Evolutionary conservation across 1,140 invertebrate species (phyloP), one percentile per base, ranked within the genome.

Genomic region (Hyposmocoma kahamanoa): DNA sequence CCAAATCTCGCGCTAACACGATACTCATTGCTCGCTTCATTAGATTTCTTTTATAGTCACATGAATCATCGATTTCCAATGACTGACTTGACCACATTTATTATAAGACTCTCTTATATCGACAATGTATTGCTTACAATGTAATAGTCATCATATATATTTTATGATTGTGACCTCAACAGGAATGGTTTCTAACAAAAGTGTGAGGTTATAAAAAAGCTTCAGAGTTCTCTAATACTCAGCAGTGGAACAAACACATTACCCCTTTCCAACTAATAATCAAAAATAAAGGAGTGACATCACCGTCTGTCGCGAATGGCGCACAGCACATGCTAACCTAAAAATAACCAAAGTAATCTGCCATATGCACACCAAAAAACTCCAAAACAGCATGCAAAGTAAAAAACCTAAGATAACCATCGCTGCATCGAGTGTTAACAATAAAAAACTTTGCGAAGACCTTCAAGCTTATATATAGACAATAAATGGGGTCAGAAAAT

Each of bases 311-410:
- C 69, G 76, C 74, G 67, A 75, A 75, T 72, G 75, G 63, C 65
- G 62, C 53, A 39, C 34, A 55, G 80, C 80, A 80, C 76, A 83
- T 78, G 73, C 77, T 65, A 71, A 72, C 50, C 72, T 71, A 70
- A 80, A 81, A 81, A 81, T 84, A 84, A 76, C 80, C 62, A 56
- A 74, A 72, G 72, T 51, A 71, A 74, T 84, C 68, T 68, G 67
- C 77, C 80, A 84, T 84, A 75, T 84, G 80, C 59, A 81, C 59
- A 63, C 68, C 59, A 67, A 78, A 80, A 82, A 79, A 80, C 64
- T 39, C 44, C 22, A 57, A 61, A 62, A 69, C 63, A 68, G 47
- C 61, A 55, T 61, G 61, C 66, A 55, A 63, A 64, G 61, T 58
- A 72, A 73, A n/a, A 74, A 75, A 71, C 63, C 57, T 47, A 70